Evolutionary conservation across 1,140 invertebrate species (phyloP).

Genomic region (Nomia melanderi): DNA sequence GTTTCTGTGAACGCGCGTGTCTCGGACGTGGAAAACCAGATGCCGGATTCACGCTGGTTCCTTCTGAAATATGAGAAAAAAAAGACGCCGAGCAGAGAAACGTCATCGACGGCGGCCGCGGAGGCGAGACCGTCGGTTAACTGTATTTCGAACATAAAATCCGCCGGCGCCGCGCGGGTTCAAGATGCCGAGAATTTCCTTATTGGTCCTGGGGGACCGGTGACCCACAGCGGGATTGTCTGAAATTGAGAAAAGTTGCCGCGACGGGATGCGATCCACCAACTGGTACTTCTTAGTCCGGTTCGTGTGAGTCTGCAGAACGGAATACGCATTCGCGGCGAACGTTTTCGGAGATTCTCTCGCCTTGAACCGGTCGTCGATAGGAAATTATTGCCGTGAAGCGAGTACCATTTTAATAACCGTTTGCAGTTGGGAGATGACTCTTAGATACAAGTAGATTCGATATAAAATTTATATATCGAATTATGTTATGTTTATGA

Average conservation of each 20-base stretch:
- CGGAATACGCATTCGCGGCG: neutral
- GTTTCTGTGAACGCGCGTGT: neutral
- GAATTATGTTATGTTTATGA: too few relatives aligned
- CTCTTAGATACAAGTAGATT: neutral
- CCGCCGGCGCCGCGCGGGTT: neutral
- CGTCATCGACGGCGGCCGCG: neutral
- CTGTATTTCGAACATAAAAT: conserved; percentile 55
- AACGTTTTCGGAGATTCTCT: neutral
- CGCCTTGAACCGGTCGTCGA: neutral
- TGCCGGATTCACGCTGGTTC: too few relatives aligned
- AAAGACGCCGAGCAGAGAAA: too few relatives aligned
- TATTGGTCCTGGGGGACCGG: conserved; percentile 38
- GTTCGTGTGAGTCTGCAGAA: neutral
- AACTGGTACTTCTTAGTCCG: neutral
- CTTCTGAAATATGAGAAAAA: too few relatives aligned
- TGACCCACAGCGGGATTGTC: neutral
- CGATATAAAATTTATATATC: too few relatives aligned
- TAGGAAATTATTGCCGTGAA: too few relatives aligned
- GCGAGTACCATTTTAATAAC: too few relatives aligned
- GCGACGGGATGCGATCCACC: neutral
- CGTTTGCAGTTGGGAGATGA: too few relatives aligned
- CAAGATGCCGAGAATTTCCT: conserved; percentile 52
- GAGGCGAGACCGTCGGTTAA: conserved; percentile 47
- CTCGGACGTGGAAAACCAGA: too few relatives aligned
- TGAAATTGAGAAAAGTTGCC: neutral